Conservation (phyloP, 2,113 vertebrate species). For the Dunckerocampus dactyliophorus region DNA sequence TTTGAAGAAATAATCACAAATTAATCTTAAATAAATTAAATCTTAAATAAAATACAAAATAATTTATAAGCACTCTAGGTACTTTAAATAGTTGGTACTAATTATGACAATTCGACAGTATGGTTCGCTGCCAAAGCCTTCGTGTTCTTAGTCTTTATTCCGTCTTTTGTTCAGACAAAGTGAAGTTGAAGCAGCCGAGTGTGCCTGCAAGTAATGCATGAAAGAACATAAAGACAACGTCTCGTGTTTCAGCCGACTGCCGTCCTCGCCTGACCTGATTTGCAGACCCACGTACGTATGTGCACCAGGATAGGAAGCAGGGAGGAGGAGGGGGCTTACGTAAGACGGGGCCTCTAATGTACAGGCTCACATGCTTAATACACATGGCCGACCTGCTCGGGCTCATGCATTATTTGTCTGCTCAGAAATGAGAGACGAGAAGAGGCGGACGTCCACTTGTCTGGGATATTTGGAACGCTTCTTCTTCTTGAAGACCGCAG, state of each 20-base stretch:
- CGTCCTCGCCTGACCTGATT: slow-evolving; percentile 68
- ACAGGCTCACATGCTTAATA: slow-evolving; percentile 40
- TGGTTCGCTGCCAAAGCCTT: too few relatives aligned
- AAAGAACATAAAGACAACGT: too few relatives aligned
- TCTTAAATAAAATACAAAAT: too few relatives aligned
- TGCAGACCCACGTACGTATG: slow-evolving; percentile 41
- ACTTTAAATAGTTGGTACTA: too few relatives aligned
- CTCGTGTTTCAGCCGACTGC: not conserved
- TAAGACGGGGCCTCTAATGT: slow-evolving; percentile 54
- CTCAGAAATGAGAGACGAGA: not conserved
- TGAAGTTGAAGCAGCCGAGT: too few relatives aligned
- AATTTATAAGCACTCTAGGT: too few relatives aligned
- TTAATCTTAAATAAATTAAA: too few relatives aligned
- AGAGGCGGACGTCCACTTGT: slow-evolving; percentile 10
- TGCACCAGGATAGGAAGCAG: slow-evolving; percentile 7
- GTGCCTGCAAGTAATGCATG: too few relatives aligned
- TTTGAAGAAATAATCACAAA: too few relatives aligned
- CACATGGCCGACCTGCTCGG: not conserved
- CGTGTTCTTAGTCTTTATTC: too few relatives aligned
- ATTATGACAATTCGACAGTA: too few relatives aligned
- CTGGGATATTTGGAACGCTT: slow-evolving; percentile 11
- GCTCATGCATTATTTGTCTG: slow-evolving; percentile 11
- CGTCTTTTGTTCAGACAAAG: too few relatives aligned
- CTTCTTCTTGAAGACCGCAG: not conserved
- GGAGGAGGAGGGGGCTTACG: slow-evolving; percentile 46